Base-by-base conservation (phyloP, 2,797 vertebrate genomes). In the Tauraco hartlaubi region DNA sequence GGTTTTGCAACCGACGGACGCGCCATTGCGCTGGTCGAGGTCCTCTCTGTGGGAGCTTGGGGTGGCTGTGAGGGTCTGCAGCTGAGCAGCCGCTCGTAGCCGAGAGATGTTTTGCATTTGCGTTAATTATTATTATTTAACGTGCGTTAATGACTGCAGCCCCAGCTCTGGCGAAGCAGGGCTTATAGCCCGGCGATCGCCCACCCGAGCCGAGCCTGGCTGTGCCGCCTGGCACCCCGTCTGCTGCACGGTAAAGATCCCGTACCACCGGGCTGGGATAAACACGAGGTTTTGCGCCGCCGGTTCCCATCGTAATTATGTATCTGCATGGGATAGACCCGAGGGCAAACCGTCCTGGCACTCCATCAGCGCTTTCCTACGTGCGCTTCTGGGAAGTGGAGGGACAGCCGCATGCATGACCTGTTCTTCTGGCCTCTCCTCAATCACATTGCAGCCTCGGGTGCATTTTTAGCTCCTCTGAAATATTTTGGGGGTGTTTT, bases 381-480 rank as follows among this genome's bases (percentile, higher is more conserved):
- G 77, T 92, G 87, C 43, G 43, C 93, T 76, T 35, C 97, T 92
- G 94, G 89, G 93, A 96, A 85, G 71, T 6, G 11, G 23, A 96
- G 98, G 97, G 93, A 82, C 85, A 98, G 97, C 97, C 97, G 96
- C 96, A 96, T 83, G 97, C 96, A 96, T 98, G 98, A 97, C 97
- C 98, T 98, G 98, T 97, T 98, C 92, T 94, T 98, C 97, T 98
- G 96, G 97, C 96, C 98, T 95, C 89, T 95, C 74, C 68, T 84
- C 83, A 93, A 85, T 55, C 91, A 58, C 29, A 29, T 31, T 64
- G 49, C 76, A 94, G 85, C 88, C 58, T 84, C 85, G 39, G 73
- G 82, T 71, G 87, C 79, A 68, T 84, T 95, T 97, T 96, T 74
- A 80, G 21, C 76, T 96, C 62, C 35, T 77, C 85, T 67, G 67